Evolutionary conservation across 1,140 invertebrate genomes (phyloP).

Genomic region (Zaprionus ornatus): DNA sequence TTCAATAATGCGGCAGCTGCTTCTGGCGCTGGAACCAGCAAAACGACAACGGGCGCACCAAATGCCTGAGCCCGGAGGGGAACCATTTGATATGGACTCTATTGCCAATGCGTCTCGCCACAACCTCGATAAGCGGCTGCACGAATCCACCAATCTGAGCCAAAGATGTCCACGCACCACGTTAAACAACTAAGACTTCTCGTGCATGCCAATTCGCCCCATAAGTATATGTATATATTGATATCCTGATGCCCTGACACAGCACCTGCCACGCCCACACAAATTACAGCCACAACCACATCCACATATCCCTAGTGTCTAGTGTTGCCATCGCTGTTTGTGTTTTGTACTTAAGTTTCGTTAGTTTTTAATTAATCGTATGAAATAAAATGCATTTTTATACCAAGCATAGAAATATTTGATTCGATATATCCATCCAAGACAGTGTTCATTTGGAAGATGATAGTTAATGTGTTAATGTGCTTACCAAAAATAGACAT

Average conservation of each 20-base stretch:
- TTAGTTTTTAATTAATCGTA: conserved; percentile 56
- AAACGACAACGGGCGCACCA: conserved; percentile 39
- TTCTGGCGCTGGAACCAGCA: conserved; percentile 25
- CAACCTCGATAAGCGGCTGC: conserved; percentile 44
- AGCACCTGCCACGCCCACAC: not conserved
- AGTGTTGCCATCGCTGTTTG: conserved; percentile 69
- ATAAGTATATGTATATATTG: conserved; percentile 36
- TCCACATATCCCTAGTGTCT: conserved; percentile 45
- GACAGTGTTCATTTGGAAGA: too few species aligned
- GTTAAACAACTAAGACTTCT: conserved; percentile 2
- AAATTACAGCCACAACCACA: conserved; percentile 4
- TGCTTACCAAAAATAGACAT: too few species aligned
- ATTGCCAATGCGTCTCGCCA: conserved; percentile 21
- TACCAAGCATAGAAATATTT: not conserved
- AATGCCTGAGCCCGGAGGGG: conserved; percentile 52
- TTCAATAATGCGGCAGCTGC: conserved; percentile 48
- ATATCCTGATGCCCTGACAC: conserved; percentile 7
- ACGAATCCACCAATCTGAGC: conserved; percentile 1
- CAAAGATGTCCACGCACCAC: conserved; percentile 1
- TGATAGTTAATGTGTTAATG: too few species aligned
- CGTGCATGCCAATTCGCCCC: conserved; percentile 45
- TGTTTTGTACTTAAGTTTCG: conserved; percentile 73
- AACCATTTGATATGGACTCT: not conserved
- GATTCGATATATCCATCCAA: not conserved
- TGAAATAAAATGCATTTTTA: conserved; percentile 41